These are phyloP conservation scores for Caranx melampygus DNA, from an alignment of 2,113 vertebrate genomes.

Conservation along the genomic window DNA sequence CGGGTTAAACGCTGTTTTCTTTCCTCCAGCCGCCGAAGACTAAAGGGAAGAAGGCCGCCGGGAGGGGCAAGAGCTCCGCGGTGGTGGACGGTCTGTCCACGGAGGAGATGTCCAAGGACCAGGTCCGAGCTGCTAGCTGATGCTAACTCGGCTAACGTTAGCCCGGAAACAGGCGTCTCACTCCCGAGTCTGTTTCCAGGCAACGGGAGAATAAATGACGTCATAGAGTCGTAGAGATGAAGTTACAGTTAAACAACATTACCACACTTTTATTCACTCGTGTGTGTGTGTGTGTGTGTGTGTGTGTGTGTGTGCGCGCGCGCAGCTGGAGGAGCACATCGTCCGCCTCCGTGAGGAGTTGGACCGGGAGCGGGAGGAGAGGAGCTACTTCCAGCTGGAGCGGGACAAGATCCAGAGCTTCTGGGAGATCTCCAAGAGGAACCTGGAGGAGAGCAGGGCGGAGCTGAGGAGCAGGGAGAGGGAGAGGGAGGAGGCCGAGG, in stretches of 20 bases:
- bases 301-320: too few species aligned
- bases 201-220: too few species aligned
- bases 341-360: conserved; percentile 69
- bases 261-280: too few species aligned
- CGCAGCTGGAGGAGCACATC: conserved; percentile 74
- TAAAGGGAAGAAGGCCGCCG: conserved; percentile 38
- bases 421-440: conserved; percentile 64
- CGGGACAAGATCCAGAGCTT: conserved; percentile 58
- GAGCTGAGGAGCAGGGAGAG: conserved; percentile 39
- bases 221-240: too few species aligned
- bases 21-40: conserved; percentile 46
- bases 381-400: conserved; percentile 73
- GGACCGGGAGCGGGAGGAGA: conserved; percentile 70
- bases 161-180: neutral
- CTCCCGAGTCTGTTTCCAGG: too few species aligned
- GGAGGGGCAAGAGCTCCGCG: conserved; percentile 5
- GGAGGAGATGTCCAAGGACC: conserved; percentile 70
- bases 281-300: too few species aligned
- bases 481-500: conserved; percentile 61
- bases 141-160: conserved; percentile 24
- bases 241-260: too few species aligned
- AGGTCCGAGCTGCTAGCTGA: conserved; percentile 43
- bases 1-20: neutral
- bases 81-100: conserved; percentile 56
- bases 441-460: conserved; percentile 40